phyloP scores from a whole-genome alignment of 2,797 vertebrate genomes.

The Taenioides sp. region DNA sequence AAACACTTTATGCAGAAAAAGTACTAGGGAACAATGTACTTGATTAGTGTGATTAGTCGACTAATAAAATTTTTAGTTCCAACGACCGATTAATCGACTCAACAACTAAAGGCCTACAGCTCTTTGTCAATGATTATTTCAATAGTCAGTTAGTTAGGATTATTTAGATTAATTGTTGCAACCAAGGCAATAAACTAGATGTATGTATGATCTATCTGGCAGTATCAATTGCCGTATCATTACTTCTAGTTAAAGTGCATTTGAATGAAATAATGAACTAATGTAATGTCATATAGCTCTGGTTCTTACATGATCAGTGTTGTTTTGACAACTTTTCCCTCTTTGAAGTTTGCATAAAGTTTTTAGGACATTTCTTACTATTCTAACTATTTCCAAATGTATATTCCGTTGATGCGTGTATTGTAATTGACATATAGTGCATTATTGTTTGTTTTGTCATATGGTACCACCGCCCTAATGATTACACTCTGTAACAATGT shows the following conservation, averaged over 20 bases:
- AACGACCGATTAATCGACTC: too few relatives aligned
- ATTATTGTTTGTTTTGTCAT: background rate
- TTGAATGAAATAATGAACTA: background rate
- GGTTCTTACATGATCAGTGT: background rate
- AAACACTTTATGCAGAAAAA: too few relatives aligned
- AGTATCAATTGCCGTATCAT: background rate
- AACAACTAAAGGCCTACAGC: too few relatives aligned
- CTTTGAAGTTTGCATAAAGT: background rate
- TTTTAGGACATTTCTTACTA: background rate
- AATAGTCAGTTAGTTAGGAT: background rate
- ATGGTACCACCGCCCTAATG: background rate
- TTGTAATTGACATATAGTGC: background rate
- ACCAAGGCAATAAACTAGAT: too few relatives aligned
- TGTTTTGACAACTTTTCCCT: background rate
- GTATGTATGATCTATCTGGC: background rate
- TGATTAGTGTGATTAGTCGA: too few relatives aligned
- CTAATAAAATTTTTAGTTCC: too few relatives aligned
- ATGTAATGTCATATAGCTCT: background rate
- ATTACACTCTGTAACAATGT: conserved; percentile 15
- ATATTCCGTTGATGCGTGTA: background rate
- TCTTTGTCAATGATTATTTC: background rate
- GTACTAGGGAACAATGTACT: too few relatives aligned
- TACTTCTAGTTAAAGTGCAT: background rate
- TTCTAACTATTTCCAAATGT: background rate
- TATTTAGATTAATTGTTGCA: too few relatives aligned